Evolutionary conservation across 2,888 invertebrate species (phyloP), one percentile per base, ranked within the genome.

Genomic region (Drosophila tanythrix): DNA sequence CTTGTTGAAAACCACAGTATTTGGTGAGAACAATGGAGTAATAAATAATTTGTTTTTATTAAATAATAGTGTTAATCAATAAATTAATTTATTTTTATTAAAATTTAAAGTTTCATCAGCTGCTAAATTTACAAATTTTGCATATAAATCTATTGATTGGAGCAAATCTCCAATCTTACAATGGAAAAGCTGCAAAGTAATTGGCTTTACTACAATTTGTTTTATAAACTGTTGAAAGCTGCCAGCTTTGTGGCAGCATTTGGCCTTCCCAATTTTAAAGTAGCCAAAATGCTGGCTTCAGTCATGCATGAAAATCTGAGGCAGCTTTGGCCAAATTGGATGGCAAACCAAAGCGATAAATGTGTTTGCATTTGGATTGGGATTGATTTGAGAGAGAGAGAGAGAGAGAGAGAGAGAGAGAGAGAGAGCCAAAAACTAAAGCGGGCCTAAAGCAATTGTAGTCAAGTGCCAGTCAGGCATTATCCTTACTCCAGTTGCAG

Each of bases 291-390:
- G 69, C 79, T 53, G 58, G 43, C 66, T 55, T 33, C 73, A 40
- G 29, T 67, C 67, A 81, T 56, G 78, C 78, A 70, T 66, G 70
- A 48, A 73, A 65, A 62, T 52, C 65, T 79, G 80, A 75, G 62
- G 38, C 76, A 38, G 51, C 51, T 64, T 51, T 33, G 50, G 27
- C 48, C 57, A 70, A 65, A 76, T 82, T 82, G 76, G 57, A 66
- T 68, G 43, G 69, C 64, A 80, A 82, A 79, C 68, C 80, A 63
- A 82, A 70, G 75, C 58, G 29, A 51, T 63, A 48, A 48, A 65
- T 78, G 71, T 71, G 53, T 71, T 75, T 43, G 68, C 58, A 43
- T 55, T 72, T 63, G 43, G 48, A 48, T 56, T 38, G 13, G 27
- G 38, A 46, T 72, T 62, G 61, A 66, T 65, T 68, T 40, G 4